These are phyloP conservation scores for Lamprologus speciosus DNA, from an alignment of 2,113 vertebrate genomes.

Conservation along the genomic window DNA sequence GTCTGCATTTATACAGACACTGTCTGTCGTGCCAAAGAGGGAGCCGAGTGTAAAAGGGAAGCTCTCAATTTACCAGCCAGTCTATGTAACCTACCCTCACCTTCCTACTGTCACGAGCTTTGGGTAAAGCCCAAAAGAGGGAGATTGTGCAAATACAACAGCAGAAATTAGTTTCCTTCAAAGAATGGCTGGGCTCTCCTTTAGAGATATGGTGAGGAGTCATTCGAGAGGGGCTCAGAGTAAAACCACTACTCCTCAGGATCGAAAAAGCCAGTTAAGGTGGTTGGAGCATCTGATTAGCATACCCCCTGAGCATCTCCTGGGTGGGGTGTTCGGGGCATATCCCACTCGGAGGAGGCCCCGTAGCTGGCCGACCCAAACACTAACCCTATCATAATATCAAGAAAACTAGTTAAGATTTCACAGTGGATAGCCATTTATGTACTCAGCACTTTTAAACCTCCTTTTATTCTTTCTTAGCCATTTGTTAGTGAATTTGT, in stretches of 20 bases:
- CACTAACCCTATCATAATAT: neutral
- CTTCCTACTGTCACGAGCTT: neutral
- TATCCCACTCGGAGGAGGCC: neutral
- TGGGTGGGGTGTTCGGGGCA: fast-evolving
- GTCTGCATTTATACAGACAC: neutral
- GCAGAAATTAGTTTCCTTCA: neutral
- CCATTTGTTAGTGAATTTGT: neutral
- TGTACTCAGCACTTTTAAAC: neutral
- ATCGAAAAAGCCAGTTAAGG: neutral
- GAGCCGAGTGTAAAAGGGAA: neutral
- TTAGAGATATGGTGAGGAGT: neutral
- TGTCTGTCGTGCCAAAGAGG: neutral
- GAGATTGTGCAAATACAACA: neutral
- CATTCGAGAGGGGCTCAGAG: neutral
- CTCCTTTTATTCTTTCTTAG: neutral
- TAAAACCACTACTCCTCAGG: neutral
- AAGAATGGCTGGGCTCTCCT: neutral
- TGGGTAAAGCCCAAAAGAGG: neutral
- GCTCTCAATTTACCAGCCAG: neutral
- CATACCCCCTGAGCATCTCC: neutral
- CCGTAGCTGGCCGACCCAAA: neutral
- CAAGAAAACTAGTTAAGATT: neutral
- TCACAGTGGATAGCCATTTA: fast-evolving
- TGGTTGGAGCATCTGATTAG: neutral
- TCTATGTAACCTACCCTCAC: neutral